phyloP scores from a whole-genome alignment of 1,140 invertebrate genomes.

The Medauroidea extradentata region DNA sequence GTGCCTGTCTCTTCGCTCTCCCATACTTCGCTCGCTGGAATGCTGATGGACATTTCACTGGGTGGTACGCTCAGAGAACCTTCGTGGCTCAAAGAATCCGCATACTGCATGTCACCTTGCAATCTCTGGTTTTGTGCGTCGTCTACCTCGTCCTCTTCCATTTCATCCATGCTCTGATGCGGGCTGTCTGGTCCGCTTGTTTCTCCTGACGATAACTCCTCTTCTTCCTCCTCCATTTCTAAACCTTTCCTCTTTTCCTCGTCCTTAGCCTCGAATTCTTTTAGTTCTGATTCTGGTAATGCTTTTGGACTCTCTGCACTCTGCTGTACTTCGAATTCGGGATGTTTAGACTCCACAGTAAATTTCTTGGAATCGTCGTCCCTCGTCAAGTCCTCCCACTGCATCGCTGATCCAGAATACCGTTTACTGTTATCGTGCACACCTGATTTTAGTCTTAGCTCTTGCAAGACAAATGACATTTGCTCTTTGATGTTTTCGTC shows the following conservation, averaged over 20 bases:
- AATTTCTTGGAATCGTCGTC: constrained; percentile 2
- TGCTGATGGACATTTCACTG: constrained; percentile 42
- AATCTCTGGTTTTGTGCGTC: constrained; percentile 13
- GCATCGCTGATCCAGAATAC: constrained; percentile 30
- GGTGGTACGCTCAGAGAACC: constrained; percentile 42
- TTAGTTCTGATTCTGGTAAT: not conserved
- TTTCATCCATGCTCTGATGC: constrained; percentile 63
- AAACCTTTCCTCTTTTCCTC: not conserved
- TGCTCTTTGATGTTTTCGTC: constrained; percentile 67
- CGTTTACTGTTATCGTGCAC: constrained; percentile 25
- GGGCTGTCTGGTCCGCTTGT: constrained; percentile 85
- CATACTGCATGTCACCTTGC: constrained; percentile 32
- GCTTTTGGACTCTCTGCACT: constrained; percentile 25
- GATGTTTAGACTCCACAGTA: constrained; percentile 40
- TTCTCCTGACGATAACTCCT: constrained; percentile 63
- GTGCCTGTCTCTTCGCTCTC: constrained; percentile 42
- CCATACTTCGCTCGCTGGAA: constrained; percentile 35
- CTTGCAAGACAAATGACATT: constrained; percentile 70
- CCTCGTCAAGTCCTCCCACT: constrained; percentile 26
- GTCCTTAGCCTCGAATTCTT: constrained; percentile 2
- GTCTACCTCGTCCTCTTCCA: constrained; percentile 51
- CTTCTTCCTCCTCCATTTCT: not conserved
- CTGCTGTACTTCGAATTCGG: constrained; percentile 42
- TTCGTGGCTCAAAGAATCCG: constrained; percentile 41
- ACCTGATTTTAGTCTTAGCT: constrained; percentile 57